Conservation (phyloP, 2,888 invertebrate species). For the Sepioteuthis lessoniana region DNA sequence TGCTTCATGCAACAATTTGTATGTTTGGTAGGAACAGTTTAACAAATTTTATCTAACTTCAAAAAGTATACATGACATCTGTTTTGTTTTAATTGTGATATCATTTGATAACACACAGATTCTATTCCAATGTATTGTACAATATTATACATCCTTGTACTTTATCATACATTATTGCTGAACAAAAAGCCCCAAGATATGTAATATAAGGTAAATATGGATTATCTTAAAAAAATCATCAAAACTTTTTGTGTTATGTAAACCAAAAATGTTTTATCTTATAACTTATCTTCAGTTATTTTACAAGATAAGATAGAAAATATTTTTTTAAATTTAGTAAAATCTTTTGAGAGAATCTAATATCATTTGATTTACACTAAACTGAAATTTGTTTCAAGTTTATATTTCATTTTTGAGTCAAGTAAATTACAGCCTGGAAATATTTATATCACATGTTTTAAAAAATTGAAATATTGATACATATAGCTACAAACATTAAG, state of each 20-base stretch:
- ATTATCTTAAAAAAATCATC: not conserved
- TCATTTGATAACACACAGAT: not conserved
- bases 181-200: not conserved
- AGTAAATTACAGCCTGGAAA: not conserved
- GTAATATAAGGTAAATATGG: not conserved
- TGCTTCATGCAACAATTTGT: not conserved
- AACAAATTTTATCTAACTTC: not conserved
- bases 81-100: not conserved
- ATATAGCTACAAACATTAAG: constrained; percentile 21
- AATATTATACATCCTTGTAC: no score
- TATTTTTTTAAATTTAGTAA: not conserved
- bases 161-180: not conserved
- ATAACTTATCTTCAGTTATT: not conserved
- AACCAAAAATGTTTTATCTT: not conserved
- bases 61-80: not conserved
- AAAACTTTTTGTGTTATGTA: not conserved
- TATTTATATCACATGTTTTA: not conserved
- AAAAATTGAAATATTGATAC: not conserved
- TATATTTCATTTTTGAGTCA: not conserved
- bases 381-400: not conserved
- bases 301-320: not conserved
- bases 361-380: not conserved
- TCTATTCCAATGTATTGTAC: not conserved
- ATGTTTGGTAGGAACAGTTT: not conserved
- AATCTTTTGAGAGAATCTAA: not conserved